phyloP scores from a whole-genome alignment of 2,888 invertebrate species.

The Adela reaumurella region DNA sequence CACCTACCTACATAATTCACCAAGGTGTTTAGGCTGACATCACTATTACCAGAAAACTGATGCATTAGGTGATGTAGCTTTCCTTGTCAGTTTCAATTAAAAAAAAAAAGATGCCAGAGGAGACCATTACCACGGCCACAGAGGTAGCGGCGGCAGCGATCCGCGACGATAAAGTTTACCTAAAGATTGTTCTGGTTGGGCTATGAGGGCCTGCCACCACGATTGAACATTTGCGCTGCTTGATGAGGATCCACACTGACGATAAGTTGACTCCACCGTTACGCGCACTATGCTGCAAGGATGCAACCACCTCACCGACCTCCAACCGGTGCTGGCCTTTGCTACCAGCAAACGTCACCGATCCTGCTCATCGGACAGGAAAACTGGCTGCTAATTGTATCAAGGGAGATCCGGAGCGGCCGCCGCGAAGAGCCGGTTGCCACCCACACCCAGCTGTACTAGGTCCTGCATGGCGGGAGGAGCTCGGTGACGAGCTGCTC shows the following conservation, averaged over 20 bases:
- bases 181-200: not conserved
- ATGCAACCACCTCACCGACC: not conserved
- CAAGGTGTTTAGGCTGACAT: no score
- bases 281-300: not conserved
- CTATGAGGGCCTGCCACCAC: not conserved
- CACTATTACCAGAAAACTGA: no score
- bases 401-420: not conserved
- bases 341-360: not conserved
- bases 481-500: no score
- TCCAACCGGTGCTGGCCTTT: not conserved
- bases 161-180: not conserved
- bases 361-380: not conserved
- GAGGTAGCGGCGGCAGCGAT: not conserved
- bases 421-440: not conserved
- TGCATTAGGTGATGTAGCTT: no score
- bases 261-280: slow-evolving; percentile 1
- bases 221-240: not conserved
- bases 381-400: not conserved
- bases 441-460: not conserved
- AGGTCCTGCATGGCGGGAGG: not conserved
- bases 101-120: not conserved
- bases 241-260: slow-evolving; percentile 1
- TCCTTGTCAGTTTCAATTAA: no score
- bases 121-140: not conserved
- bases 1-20: no score